Evolutionary conservation across 2,888 invertebrate species (phyloP).

Genomic region (Scrobipalpa costella): DNA sequence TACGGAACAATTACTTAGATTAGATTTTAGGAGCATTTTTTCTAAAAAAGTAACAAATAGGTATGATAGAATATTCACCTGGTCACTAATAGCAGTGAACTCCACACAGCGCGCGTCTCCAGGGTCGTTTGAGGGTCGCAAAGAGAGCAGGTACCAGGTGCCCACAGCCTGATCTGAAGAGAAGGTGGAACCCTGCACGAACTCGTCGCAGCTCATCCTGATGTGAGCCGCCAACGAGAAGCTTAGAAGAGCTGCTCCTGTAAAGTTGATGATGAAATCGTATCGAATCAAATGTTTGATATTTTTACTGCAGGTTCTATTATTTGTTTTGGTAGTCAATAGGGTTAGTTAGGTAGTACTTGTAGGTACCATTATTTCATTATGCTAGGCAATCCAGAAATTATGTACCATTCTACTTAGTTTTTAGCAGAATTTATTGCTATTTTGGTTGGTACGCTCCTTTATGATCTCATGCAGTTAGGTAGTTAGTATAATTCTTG

Average conservation of each 20-base stretch:
- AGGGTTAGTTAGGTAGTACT: not conserved
- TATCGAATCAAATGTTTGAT: too few relatives aligned
- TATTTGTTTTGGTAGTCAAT: not conserved
- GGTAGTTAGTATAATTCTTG: too few relatives aligned
- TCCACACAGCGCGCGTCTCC: conserved; percentile 61
- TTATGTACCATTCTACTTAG: too few relatives aligned
- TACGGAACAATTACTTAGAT: too few relatives aligned
- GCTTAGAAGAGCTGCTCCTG: conserved; percentile 2
- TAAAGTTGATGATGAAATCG: conserved; percentile 13
- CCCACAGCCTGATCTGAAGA: conserved; percentile 60
- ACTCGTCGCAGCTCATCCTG: conserved; percentile 58
- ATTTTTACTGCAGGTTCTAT: not conserved
- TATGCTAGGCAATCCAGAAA: too few relatives aligned
- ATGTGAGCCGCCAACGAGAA: conserved; percentile 24
- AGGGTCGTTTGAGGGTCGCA: conserved; percentile 49
- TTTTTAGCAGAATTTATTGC: too few relatives aligned
- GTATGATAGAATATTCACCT: conserved; percentile 47
- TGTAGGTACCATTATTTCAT: too few relatives aligned
- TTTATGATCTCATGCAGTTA: too few relatives aligned
- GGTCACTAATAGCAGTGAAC: conserved; percentile 51
- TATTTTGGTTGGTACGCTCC: too few relatives aligned
- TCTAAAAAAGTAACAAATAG: too few relatives aligned
- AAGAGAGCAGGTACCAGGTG: conserved; percentile 61
- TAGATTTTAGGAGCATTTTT: too few relatives aligned
- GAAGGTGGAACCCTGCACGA: conserved; percentile 58